Evolutionary conservation across 2,113 vertebrate genomes (phyloP).

Genomic region (Delphinus delphis): DNA sequence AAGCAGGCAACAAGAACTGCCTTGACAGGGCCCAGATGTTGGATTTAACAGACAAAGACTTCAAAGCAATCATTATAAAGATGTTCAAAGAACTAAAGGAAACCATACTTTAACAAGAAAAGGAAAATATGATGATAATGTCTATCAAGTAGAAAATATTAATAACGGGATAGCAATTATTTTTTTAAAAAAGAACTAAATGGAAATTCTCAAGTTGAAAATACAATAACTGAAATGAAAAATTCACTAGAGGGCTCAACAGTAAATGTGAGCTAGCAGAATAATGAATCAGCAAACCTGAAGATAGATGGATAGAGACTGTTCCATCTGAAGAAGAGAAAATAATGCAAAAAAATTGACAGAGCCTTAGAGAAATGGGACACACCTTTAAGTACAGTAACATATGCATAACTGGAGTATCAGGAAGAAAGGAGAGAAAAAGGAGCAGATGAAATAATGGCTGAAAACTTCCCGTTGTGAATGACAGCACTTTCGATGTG

Average conservation of each 20-base stretch:
- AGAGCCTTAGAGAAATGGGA: neutral
- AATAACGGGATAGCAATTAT: neutral
- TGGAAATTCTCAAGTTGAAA: neutral
- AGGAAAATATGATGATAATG: neutral
- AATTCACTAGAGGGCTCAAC: neutral
- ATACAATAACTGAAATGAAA: neutral
- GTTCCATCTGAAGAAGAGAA: neutral
- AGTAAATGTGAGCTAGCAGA: neutral
- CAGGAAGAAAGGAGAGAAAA: neutral
- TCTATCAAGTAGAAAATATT: neutral
- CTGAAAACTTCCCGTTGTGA: neutral
- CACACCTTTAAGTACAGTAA: neutral
- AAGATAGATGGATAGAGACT: neutral
- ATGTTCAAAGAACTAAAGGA: neutral
- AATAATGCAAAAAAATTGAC: neutral
- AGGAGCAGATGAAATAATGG: neutral
- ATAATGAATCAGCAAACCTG: neutral
- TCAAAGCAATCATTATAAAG: neutral
- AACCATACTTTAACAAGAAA: neutral
- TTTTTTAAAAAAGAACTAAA: neutral
- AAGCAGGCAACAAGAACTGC: neutral
- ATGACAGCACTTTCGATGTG: neutral
- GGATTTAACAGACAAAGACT: neutral
- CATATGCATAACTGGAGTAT: neutral
- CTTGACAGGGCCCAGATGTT: neutral